Base-by-base conservation (phyloP, 2,888 invertebrate genomes). In the Dexiosoma caninum region DNA sequence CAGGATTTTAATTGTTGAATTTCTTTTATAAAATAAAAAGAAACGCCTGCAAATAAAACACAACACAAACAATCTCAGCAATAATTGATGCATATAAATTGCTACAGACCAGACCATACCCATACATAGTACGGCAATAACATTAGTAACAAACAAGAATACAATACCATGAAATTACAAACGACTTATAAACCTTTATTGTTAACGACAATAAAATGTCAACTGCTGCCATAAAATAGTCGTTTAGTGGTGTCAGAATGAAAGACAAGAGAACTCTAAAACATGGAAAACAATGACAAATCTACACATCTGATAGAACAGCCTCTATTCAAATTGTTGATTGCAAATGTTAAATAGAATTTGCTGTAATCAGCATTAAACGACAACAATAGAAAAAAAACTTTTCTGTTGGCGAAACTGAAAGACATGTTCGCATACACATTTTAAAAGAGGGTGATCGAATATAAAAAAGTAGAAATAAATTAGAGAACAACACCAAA, bases 191-290 rank as follows among this genome's bases (percentile, higher is more conserved):
- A 62, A 21, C 27, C 64, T 42, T 69, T 60, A 71, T 67, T 69
- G 79, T 74, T 75, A 78, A 71, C 55, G 60, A 70, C 59, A 79
- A 79, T 77, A 77, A 82, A 82, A 80, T 71, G 69, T 74, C 67
- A 78, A 78, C 75, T 74, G 72, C 66, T 71, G 46, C 14, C 60
- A 75, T 75, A 59, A 66, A 70, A 57, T 69, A 10, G 21, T 55
- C 32, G 32, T 55, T 14, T n/a, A 21, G 67, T 32, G 23, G 42
- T 67, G 49, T 19, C 35, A 40, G 19, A 46, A 14, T 53, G 32
- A 35, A 42, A 44, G 16, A 35, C 32, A 62, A 21, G 46, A 32
- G 32, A 46, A 21, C 12, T 32, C 30, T 4, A 42, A 44, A 44
- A 30, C 30, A 60, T 35, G 10, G 6, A 12, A 7, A 4, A 49